These are phyloP conservation scores for Scaptomyza cyrtandrae DNA, from an alignment of 2,888 invertebrate genomes.

Conservation along the genomic window DNA sequence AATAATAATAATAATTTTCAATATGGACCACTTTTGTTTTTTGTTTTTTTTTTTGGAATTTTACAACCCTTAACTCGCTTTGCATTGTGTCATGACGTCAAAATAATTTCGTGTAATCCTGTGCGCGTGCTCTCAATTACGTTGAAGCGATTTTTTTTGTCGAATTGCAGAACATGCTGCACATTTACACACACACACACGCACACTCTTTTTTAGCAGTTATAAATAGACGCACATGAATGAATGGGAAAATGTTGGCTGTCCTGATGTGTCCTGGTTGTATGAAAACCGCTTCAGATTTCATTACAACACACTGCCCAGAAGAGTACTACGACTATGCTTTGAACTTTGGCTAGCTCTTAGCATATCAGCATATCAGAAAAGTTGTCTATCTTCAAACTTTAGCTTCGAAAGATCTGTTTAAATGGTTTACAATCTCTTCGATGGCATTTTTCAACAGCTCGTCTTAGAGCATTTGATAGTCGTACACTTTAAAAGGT, in stretches of 20 bases:
- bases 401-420: too few species aligned
- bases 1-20: constrained; percentile 16
- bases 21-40: constrained; percentile 17
- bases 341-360: not conserved
- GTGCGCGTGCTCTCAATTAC: constrained; percentile 76
- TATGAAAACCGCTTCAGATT: constrained; percentile 5
- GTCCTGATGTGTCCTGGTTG: constrained; percentile 6
- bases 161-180: constrained; percentile 23
- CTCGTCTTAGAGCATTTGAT: too few species aligned
- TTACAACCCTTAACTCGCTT: constrained; percentile 29
- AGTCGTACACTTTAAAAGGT: too few species aligned
- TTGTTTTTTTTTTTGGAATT: too few species aligned
- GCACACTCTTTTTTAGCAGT: not conserved
- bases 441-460: too few species aligned
- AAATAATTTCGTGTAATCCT: constrained; percentile 71
- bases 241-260: not conserved
- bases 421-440: too few species aligned
- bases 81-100: not conserved
- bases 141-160: constrained; percentile 54
- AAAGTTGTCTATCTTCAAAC: too few species aligned
- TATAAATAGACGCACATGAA: constrained; percentile 7
- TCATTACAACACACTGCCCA: constrained; percentile 3
- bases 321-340: too few species aligned
- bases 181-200: constrained; percentile 14
- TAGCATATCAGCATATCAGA: too few species aligned